phyloP scores from a whole-genome alignment of 2,797 vertebrate genomes.

The Rhinatrema bivittatum region DNA sequence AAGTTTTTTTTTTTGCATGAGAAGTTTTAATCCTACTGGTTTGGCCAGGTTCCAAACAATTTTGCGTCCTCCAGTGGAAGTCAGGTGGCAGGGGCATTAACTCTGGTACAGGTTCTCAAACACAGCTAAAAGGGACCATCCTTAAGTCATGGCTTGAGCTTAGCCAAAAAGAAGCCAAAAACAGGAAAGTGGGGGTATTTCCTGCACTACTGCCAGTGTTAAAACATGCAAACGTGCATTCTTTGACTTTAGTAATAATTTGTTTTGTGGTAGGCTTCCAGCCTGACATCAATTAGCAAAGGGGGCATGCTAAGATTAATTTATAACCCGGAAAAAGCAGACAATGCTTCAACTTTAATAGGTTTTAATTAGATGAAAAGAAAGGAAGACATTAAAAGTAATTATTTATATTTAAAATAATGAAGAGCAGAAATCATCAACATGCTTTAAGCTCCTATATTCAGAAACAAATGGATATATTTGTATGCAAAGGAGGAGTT shows the following conservation, averaged over 20 bases:
- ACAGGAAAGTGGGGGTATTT: too few species aligned
- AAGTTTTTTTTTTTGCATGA: too few species aligned
- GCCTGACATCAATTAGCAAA: constrained; percentile 1
- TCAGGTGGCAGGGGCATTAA: too few species aligned
- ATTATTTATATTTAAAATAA: constrained; percentile 7
- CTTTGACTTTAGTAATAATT: constrained; percentile 9
- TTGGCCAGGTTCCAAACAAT: too few species aligned
- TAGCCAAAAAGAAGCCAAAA: too few species aligned
- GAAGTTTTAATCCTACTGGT: too few species aligned
- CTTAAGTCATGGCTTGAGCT: too few species aligned
- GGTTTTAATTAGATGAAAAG: constrained; percentile 18
- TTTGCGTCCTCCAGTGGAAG: too few species aligned
- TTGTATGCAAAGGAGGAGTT: too few species aligned
- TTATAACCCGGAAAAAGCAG: constrained; percentile 9
- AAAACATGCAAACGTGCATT: not conserved
- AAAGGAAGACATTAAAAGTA: not conserved
- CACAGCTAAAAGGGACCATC: too few species aligned
- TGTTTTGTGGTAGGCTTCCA: constrained; percentile 5
- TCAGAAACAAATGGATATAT: not conserved
- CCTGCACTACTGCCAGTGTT: not conserved
- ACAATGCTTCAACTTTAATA: constrained; percentile 4
- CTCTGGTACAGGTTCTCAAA: too few species aligned
- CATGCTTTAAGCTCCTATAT: not conserved
- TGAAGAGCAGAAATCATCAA: not conserved
- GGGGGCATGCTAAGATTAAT: not conserved